Conservation (phyloP, 2,888 invertebrate genomes). For the Acronicta aceris region DNA sequence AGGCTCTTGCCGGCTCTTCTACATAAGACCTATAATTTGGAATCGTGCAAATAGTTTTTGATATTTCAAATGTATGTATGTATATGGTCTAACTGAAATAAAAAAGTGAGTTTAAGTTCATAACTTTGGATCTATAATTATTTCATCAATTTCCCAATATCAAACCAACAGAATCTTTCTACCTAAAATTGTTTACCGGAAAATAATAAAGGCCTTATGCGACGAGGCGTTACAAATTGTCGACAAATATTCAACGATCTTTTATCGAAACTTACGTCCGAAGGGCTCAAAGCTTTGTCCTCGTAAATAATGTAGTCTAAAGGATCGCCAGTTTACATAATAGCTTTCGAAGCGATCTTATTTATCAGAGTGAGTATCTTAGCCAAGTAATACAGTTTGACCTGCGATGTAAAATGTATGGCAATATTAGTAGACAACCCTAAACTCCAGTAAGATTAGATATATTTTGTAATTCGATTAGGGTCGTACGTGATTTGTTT, state of each 20-base stretch:
- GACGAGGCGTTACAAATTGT: constrained; percentile 37
- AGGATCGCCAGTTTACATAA: constrained; percentile 56
- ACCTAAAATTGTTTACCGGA: constrained; percentile 4
- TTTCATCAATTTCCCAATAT: too few relatives aligned
- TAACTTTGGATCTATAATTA: too few relatives aligned
- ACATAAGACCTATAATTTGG: too few relatives aligned
- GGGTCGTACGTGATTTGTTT: constrained; percentile 24
- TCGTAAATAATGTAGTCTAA: constrained; percentile 51
- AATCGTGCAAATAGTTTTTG: too few relatives aligned
- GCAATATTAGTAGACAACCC: constrained; percentile 5
- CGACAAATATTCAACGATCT: constrained; percentile 45
- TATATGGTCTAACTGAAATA: too few relatives aligned
- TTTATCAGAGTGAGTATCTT: constrained; percentile 42
- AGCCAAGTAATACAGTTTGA: constrained; percentile 31
- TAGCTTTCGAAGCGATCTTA: constrained; percentile 48
- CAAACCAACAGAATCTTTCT: neutral
- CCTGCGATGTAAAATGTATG: constrained; percentile 35
- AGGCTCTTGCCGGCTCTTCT: too few relatives aligned
- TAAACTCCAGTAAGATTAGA: constrained; percentile 24
- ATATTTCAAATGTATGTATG: too few relatives aligned
- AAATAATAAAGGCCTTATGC: constrained; percentile 18
- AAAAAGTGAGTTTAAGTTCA: too few relatives aligned
- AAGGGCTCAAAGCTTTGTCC: constrained; percentile 36
- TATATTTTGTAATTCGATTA: constrained; percentile 32
- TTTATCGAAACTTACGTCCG: constrained; percentile 37